Evolutionary conservation across 2,888 invertebrate genomes (phyloP).

Genomic region (Brassicogethes aeneus): DNA sequence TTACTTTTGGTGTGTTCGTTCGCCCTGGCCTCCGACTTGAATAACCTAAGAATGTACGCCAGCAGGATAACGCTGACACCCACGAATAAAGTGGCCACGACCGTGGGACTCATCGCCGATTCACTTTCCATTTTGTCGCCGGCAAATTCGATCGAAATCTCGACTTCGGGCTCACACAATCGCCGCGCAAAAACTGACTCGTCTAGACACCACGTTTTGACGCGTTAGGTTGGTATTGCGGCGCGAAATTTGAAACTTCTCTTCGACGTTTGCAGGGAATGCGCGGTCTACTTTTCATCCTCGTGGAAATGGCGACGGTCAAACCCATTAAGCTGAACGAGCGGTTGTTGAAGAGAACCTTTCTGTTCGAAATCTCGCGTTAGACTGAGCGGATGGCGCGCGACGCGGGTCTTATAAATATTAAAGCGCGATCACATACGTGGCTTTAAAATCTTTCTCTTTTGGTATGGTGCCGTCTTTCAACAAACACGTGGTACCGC

Average conservation of each 20-base stretch:
- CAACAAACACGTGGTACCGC: no score
- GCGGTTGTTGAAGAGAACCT: neutral
- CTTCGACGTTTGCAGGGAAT: constrained; percentile 9
- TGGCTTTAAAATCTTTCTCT: neutral
- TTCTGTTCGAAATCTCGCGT: neutral
- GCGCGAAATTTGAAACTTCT: constrained; percentile 19
- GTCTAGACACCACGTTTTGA: neutral
- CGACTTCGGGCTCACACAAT: neutral
- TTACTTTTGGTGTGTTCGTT: constrained; percentile 26
- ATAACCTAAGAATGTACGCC: constrained; percentile 29
- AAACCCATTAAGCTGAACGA: neutral
- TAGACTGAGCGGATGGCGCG: neutral
- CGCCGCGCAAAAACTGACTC: constrained; percentile 9
- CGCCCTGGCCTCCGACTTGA: constrained; percentile 23
- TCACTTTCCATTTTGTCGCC: constrained; percentile 29
- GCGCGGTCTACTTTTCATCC: constrained; percentile 10
- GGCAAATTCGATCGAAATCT: constrained; percentile 3
- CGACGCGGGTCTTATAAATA: neutral
- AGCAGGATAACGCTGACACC: constrained; percentile 30
- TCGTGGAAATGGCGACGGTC: neutral
- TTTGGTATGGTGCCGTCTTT: no score
- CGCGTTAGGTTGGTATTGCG: constrained; percentile 6
- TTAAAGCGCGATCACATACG: neutral
- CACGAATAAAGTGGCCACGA: constrained; percentile 26
- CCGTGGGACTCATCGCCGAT: constrained; percentile 24